phyloP scores from a whole-genome alignment of 2,113 vertebrate genomes.

The Platichthys stellatus region DNA sequence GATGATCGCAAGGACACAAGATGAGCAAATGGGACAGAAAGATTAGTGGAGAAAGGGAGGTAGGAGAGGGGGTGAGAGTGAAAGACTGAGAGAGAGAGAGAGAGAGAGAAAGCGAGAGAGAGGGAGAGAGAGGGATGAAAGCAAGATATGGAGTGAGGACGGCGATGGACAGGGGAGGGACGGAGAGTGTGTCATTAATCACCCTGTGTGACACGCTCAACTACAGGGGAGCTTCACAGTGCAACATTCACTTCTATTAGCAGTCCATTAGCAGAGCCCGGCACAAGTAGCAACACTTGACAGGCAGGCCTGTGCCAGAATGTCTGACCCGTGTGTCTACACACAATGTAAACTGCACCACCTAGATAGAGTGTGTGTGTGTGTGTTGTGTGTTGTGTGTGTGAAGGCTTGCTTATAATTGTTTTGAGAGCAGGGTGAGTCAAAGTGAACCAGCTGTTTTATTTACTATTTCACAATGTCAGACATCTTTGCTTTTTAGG shows the following conservation, averaged over 20 bases:
- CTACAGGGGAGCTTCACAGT: slow-evolving; percentile 75
- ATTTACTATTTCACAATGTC: neutral
- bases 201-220: slow-evolving; percentile 75
- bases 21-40: slow-evolving; percentile 41
- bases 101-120: neutral
- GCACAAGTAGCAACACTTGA: slow-evolving; percentile 78
- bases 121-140: slow-evolving; percentile 11
- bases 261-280: slow-evolving; percentile 84
- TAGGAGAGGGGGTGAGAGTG: neutral
- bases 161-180: slow-evolving; percentile 61
- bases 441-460: slow-evolving; percentile 38
- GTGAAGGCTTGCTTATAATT: neutral
- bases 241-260: slow-evolving; percentile 82
- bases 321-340: slow-evolving; percentile 67
- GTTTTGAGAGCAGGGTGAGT: slow-evolving; percentile 20
- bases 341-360: slow-evolving; percentile 49
- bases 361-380: slow-evolving; percentile 27
- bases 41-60: slow-evolving; percentile 31
- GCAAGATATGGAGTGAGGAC: slow-evolving; percentile 54
- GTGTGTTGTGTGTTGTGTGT: neutral
- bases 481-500: slow-evolving; percentile 39
- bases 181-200: slow-evolving; percentile 82
- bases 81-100: neutral
- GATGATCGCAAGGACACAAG: slow-evolving; percentile 54
- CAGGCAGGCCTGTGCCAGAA: slow-evolving; percentile 68